Evolutionary conservation across 2,888 invertebrate species (phyloP), one percentile per base, ranked within the genome.

Genomic region (Pocota personata): DNA sequence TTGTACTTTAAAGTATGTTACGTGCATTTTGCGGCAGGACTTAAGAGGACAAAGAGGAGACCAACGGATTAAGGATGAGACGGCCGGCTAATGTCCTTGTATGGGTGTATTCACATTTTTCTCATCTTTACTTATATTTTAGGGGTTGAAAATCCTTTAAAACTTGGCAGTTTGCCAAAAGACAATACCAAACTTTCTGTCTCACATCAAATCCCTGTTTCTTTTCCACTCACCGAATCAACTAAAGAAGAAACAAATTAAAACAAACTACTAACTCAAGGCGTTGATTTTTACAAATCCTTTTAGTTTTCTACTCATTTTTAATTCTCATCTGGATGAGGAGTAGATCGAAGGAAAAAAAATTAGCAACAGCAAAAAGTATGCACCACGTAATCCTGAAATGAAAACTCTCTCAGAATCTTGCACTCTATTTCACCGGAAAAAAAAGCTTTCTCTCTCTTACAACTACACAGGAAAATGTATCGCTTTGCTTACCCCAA

Each of bases 1-100:
- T 84, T 84, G 84, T 83, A 83, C 83, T 84, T 79, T 84, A 84
- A 84, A 84, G 79, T 84, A 84, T 84, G 84, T 76, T 84, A 84
- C 80, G 75, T 84, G 80, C 84, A 80, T 84, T 76, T 84, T 79
- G 84, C 79, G 84, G 79, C 84, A 84, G 62, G 62, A 64, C 55
- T 57, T 50, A 71, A 57, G 10, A 48, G 37, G 48, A 32, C 30
- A 40, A 60, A 14, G 32, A 46, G 30, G 37, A 40, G 27, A 66
- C 37, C 32, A 30, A 30, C 24, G 27, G 30, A 35, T 46, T 16
- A 16, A 77, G 66, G 30, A 67, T 58, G 64, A 71, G 71, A 58
- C 76, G 76, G 72, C 86, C 86, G 86, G 86, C 76, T 77, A 76
- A 86, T 86, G 82, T 82, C 80, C 86, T 86, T 86, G 86, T 82